phyloP scores from a whole-genome alignment of 2,113 vertebrate genomes.

The Callopanchax toddi region DNA sequence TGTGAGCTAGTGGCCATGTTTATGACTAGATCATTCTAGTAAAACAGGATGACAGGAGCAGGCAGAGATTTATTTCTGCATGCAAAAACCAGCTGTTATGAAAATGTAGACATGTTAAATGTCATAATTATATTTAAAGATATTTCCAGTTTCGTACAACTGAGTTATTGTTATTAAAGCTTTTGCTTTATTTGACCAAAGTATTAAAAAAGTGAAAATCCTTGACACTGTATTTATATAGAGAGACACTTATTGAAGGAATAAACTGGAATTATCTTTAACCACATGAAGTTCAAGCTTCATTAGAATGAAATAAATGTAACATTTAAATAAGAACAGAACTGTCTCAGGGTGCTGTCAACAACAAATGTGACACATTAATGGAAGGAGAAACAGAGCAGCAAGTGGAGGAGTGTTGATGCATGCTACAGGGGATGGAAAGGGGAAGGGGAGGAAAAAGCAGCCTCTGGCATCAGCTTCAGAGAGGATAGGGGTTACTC shows the following conservation, averaged over 20 bases:
- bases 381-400: slow-evolving; percentile 37
- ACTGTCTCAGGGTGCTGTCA: not conserved
- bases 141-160: slow-evolving; percentile 2
- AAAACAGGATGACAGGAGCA: not conserved
- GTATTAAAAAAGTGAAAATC: too few species aligned
- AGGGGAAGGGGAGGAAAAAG: slow-evolving; percentile 71
- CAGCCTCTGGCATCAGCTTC: slow-evolving; percentile 99
- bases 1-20: too few species aligned
- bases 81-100: not conserved
- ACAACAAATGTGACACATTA: slow-evolving; percentile 18
- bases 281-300: too few species aligned
- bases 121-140: not conserved
- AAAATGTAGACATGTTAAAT: not conserved
- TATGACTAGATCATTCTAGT: too few species aligned
- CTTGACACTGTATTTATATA: too few species aligned
- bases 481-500: slow-evolving; percentile 87
- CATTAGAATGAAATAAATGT: not conserved
- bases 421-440: slow-evolving; percentile 65
- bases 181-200: too few species aligned
- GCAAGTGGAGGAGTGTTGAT: slow-evolving; percentile 23
- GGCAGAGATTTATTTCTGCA: too few species aligned
- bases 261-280: slow-evolving; percentile 17
- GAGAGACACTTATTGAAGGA: not conserved
- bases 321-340: too few species aligned
- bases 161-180: not conserved